phyloP scores from a whole-genome alignment of 2,113 vertebrate genomes.

The Callospermophilus lateralis region DNA sequence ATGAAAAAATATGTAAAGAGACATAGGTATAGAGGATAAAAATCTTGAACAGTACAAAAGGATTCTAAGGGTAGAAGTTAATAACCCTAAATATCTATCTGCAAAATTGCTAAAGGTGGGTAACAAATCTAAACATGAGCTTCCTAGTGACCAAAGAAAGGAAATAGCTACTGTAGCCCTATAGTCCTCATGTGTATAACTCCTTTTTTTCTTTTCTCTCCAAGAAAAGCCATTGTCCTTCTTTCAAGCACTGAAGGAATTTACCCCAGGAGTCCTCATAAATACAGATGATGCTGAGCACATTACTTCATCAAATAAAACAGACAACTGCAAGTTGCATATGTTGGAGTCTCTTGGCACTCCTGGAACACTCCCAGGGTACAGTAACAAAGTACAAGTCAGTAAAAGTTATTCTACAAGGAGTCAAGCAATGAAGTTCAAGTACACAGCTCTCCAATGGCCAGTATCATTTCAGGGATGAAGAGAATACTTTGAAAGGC shows the following conservation, averaged over 20 bases:
- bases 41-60: neutral
- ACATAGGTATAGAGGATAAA: neutral
- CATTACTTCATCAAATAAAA: conserved; percentile 6
- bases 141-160: conserved; percentile 10
- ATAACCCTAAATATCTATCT: neutral
- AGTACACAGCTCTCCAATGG: conserved; percentile 17
- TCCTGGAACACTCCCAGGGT: neutral
- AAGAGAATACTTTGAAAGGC: conserved; percentile 9
- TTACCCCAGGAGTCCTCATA: neutral
- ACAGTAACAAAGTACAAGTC: conserved; percentile 4
- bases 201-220: neutral
- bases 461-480: neutral
- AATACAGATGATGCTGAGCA: neutral
- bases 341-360: neutral
- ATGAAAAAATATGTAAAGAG: neutral
- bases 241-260: conserved; percentile 1
- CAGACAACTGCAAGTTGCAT: neutral
- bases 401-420: conserved; percentile 43
- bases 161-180: neutral
- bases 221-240: neutral
- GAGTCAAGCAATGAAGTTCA: conserved; percentile 28
- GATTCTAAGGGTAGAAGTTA: neutral
- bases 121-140: neutral
- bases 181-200: neutral
- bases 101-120: neutral